Evolutionary conservation across 2,888 invertebrate species (phyloP), one percentile per base, ranked within the genome.

Genomic region (Trachelus tabidus): DNA sequence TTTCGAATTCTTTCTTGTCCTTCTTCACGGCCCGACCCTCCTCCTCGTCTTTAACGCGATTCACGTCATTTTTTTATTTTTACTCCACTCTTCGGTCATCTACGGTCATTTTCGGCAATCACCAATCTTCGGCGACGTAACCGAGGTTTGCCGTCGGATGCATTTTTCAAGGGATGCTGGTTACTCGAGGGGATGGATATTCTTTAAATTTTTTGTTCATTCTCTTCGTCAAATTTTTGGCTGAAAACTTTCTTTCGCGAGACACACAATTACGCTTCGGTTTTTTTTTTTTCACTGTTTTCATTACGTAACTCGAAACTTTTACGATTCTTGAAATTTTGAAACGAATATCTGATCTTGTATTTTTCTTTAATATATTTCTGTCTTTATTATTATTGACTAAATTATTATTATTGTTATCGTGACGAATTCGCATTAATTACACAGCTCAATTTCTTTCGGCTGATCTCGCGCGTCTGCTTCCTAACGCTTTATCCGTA

Each of bases 21-120:
- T 83, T 80, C 77, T 69, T 34, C 79, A 34, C 69, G 78, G 69
- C 35, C 40, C 56, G 12, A 40, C 79, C 73, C 76, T 82, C 78
- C 73, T 76, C 77, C 33, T 75, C 34, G 78, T 77, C 75, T 75
- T 73, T 68, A 12, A 33, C 71, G 6, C 9, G n/a, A n/a, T 12
- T 69, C n/a, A 9, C n/a, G 4, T 6, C 4, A 15, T 15, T 33
- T 33, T 33, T 71, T 71, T 69, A 69, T 15, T 23, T 15, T 69
- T 71, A n/a, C 6, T 71, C 3, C 11, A 12, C 23, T 23, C 15
- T 4, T 4, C 40, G 40, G 1, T 23, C 23, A 4, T 40, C 23
- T 6, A 15, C 15, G 15, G 1, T 6, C 15, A 40, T 23, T 56
- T 56, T 56, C 40, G 4, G 4, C 40, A 12, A 12, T 4, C 40